Percentiles rank a stretch among this genome's conserved stretches.
phyloP scores from a whole-genome alignment of 2,113 vertebrate genomes.

The Saccopteryx bilineata region DNA sequence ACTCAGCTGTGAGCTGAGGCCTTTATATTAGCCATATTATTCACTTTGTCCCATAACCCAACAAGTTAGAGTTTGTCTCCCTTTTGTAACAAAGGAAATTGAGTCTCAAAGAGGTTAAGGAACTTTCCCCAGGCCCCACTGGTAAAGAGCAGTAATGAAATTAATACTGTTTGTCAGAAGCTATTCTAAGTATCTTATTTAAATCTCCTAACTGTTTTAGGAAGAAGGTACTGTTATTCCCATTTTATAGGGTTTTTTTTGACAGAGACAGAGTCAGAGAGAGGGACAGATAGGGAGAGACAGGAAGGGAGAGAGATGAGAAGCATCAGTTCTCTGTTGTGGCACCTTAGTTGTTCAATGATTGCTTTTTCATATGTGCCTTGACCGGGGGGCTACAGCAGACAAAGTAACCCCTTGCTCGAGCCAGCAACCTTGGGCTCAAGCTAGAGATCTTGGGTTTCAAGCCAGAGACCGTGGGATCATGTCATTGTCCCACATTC shows the following conservation, averaged over 20 bases:
- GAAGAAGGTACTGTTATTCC: background rate
- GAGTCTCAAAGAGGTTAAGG: background rate
- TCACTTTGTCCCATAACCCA: background rate
- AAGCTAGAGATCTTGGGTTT: too few relatives aligned
- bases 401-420: too few relatives aligned
- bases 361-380: too few relatives aligned
- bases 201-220: background rate
- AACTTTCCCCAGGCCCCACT: background rate
- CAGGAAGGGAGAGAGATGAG: too few relatives aligned
- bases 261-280: too few relatives aligned
- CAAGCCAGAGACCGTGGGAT: too few relatives aligned
- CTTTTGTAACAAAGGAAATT: background rate
- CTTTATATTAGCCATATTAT: background rate
- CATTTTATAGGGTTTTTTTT: constrained; percentile 1
- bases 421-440: too few relatives aligned
- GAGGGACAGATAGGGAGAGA: too few relatives aligned
- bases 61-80: background rate
- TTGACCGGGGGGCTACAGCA: too few relatives aligned
- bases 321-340: too few relatives aligned
- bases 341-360: too few relatives aligned
- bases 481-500: too few relatives aligned
- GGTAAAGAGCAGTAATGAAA: background rate
- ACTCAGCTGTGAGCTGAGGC: background rate
- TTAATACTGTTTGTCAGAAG: background rate
- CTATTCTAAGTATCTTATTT: background rate